Conservation (phyloP, 2,888 invertebrate species). For the Rhagonycha lutea region DNA sequence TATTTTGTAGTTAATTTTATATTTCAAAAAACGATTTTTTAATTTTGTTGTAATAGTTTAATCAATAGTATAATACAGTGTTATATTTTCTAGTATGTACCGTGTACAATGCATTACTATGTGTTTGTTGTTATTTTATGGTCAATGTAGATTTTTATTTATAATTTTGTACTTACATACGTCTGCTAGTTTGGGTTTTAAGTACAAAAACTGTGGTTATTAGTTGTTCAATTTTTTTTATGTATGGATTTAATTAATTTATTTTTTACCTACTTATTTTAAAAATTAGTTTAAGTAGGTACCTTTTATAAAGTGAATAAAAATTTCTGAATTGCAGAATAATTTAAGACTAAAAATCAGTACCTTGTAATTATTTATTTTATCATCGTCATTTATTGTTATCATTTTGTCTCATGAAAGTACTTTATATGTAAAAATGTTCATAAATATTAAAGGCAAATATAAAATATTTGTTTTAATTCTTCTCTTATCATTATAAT, state of each 20-base stretch:
- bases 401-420: slow-evolving; percentile 42
- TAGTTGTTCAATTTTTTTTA: slow-evolving; percentile 2
- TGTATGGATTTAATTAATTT: background rate
- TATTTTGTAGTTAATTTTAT: background rate
- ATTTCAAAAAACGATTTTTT: background rate
- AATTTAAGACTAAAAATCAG: slow-evolving; percentile 37
- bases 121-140: slow-evolving; percentile 36
- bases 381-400: slow-evolving; percentile 42
- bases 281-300: slow-evolving; percentile 31
- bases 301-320: slow-evolving; percentile 23
- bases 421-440: slow-evolving; percentile 55
- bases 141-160: slow-evolving; percentile 41
- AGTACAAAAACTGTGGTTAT: slow-evolving; percentile 3
- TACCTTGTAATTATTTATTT: slow-evolving; percentile 41
- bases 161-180: slow-evolving; percentile 38
- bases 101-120: slow-evolving; percentile 49
- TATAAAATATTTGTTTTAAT: background rate
- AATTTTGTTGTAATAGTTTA: background rate
- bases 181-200: slow-evolving; percentile 6
- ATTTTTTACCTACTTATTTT: slow-evolving; percentile 17
- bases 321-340: slow-evolving; percentile 37
- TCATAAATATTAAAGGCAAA: slow-evolving; percentile 46
- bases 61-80: slow-evolving; percentile 43
- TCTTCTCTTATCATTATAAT: background rate
- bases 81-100: slow-evolving; percentile 53